These are phyloP conservation scores for Tetrao urogallus DNA, from an alignment of 2,113 vertebrate genomes.

Conservation along the genomic window DNA sequence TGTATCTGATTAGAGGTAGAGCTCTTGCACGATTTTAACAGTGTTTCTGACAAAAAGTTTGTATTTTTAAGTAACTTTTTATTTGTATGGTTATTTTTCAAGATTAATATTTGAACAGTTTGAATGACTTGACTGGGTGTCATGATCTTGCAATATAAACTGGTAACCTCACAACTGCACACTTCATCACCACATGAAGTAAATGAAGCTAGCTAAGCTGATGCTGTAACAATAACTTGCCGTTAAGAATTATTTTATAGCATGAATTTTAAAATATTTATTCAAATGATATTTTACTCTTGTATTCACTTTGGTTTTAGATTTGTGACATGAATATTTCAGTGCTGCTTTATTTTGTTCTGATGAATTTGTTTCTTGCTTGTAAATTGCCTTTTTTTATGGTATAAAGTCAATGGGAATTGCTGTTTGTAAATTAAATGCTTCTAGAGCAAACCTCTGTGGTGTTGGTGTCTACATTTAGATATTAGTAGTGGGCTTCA, in stretches of 20 bases:
- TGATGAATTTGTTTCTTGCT: slow-evolving; percentile 88
- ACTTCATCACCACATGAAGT: slow-evolving; percentile 95
- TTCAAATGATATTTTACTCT: slow-evolving; percentile 99
- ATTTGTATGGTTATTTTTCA: slow-evolving; percentile 75
- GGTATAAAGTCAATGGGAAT: slow-evolving; percentile 95
- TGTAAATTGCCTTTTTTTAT: slow-evolving; percentile 99
- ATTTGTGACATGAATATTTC: slow-evolving; percentile 88
- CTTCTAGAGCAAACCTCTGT: slow-evolving; percentile 87
- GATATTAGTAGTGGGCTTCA: neutral
- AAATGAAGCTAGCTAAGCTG: slow-evolving; percentile 99
- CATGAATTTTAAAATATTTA: slow-evolving; percentile 99
- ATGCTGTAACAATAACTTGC: slow-evolving; percentile 94
- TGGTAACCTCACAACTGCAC: slow-evolving; percentile 97
- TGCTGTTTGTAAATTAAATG: slow-evolving; percentile 99
- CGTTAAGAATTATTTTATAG: slow-evolving; percentile 99
- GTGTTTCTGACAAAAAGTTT: slow-evolving; percentile 59
- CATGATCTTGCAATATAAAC: slow-evolving; percentile 90
- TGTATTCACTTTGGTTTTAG: slow-evolving; percentile 93
- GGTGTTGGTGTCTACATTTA: slow-evolving; percentile 55
- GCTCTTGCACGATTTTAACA: slow-evolving; percentile 51
- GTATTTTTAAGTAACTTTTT: slow-evolving; percentile 68
- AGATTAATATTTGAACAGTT: slow-evolving; percentile 86
- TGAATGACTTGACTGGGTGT: slow-evolving; percentile 85
- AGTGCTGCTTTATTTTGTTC: slow-evolving; percentile 88
- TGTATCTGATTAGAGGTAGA: slow-evolving; percentile 47